Base-by-base conservation (phyloP, 2,888 invertebrate genomes). In the Liodrosophila aerea region DNA sequence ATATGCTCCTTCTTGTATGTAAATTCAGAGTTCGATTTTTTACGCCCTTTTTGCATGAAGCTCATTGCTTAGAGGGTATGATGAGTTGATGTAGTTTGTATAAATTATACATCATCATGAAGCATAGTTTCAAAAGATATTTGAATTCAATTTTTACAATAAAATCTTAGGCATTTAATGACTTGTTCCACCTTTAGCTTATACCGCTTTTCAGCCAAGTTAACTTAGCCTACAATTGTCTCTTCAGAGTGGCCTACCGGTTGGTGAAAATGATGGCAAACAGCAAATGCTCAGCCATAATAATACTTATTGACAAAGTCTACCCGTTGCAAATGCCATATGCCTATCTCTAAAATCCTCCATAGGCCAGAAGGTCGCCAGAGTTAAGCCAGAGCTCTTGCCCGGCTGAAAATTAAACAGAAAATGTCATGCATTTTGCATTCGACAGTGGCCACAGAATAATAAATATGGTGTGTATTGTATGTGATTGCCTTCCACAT, bases 361-460 rank as follows among this genome's bases (percentile, higher is more conserved):
- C 12, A 33, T 46, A 15, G 50, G 31, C 61, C 29, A 15, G 43
- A 51, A 51, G 30, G 53, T 40, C 67, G 61, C 43, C 68, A 9
- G 45, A 61, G 58, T 61, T 78, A 82, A 78, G 85, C 78, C 65
- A 12, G 18, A 64, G 77, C 62, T 54, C 72, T 78, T 82, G 82
- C 46, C 37, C 47, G 72, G 58, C 80, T 78, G 69, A 75, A 78
- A 85, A 78, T 85, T 82, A 85, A 78, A 82, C 78, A 64, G 66
- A 66, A 80, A 80, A 82, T 76, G 73, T 80, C 76, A 85, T 85
- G 80, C 69, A 85, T 85, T 80, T 82, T 78, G 83, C 85, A 85
- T 76, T 83, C 47, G 67, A 37, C 54, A 61, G 41, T 52, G 57
- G 58, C 64, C 60, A 67, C 58, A 68, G 68, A 53, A 68, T 64